Evolutionary conservation across 2,797 vertebrate species (phyloP), one percentile per base, ranked within the genome.

Genomic region (Alexandromys oeconomus): DNA sequence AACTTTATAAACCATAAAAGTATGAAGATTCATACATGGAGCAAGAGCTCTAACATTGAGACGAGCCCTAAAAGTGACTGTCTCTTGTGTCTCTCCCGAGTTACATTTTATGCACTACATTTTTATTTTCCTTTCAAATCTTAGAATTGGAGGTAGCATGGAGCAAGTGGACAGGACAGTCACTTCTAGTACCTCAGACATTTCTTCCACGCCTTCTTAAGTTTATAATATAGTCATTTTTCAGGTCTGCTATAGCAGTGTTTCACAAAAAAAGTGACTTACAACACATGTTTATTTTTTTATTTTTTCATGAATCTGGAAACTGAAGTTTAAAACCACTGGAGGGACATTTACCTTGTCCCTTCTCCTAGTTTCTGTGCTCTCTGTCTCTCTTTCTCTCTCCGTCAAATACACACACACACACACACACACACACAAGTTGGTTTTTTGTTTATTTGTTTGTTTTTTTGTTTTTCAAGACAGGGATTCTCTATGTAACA

Each of bases 1-100:
- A 14, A 51, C 59, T 88, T 93, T 92, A 90, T 4, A 57, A 93
- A 37, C 73, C 95, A 71, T 4, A 73, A 86, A 74, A 88, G 51
- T 85, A 84, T 2, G n/a, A 95, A 76, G 19, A 79, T 43, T 57
- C 40, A 25, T 46, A 43, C 34, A 48, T 92, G 73, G 31, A 92
- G 31, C 9, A 59, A 82, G 82, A 88, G 37, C 34, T 82, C 34
- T 82, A 46, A 65, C 65, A 43, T 74, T 31, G 59, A 74, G 37
- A 48, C 2, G 25, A 76, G 4, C 51, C 11, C 37, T 76, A 12
- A 65, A 69, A 57, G 40, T 46, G 6, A 76, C 59, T 67, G 57
- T 25, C 21, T 91, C 79, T 73, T 54, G 17, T 15, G 23, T 57
- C 9, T 40, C 23, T 57, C 29, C 37, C 77, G 61, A 65, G 54